Evolutionary conservation across 2,113 vertebrate species (phyloP).

Genomic region (Tricholaema leucomelas): DNA sequence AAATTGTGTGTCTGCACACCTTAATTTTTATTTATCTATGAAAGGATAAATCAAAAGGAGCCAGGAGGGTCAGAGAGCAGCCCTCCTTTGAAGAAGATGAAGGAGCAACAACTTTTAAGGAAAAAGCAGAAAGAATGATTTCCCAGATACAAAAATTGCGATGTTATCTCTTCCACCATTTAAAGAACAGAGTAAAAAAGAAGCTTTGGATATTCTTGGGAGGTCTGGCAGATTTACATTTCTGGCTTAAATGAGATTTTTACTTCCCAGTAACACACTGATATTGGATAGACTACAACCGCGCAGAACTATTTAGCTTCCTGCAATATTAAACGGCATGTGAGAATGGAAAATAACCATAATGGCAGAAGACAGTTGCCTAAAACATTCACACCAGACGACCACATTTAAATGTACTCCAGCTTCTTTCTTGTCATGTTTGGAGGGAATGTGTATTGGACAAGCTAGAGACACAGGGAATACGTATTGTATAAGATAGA

Average conservation of each 20-base stretch:
- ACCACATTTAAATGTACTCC: conserved; percentile 66
- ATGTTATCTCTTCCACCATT: conserved; percentile 51
- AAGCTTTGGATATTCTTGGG: conserved; percentile 62
- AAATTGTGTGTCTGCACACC: background rate
- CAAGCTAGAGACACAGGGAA: background rate
- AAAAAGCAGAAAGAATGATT: conserved; percentile 2
- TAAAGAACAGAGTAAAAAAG: conserved; percentile 60
- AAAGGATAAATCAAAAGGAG: conserved; percentile 2
- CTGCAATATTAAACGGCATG: conserved; percentile 54
- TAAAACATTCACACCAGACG: conserved; percentile 32
- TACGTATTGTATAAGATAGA: background rate
- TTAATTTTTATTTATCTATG: background rate
- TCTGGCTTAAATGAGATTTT: conserved; percentile 63
- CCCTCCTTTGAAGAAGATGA: conserved; percentile 8
- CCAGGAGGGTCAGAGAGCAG: background rate
- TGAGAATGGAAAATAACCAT: conserved; percentile 47
- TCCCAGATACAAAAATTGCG: background rate
- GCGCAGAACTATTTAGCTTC: conserved; percentile 53
- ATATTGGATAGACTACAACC: conserved; percentile 70
- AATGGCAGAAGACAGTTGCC: conserved; percentile 7
- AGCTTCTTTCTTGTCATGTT: conserved; percentile 43
- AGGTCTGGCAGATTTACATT: conserved; percentile 74
- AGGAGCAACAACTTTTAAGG: conserved; percentile 6
- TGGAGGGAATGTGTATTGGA: background rate
- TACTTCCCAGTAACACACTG: conserved; percentile 62